Conservation (phyloP, 1,140 invertebrate species). For the Argopecten irradians region DNA sequence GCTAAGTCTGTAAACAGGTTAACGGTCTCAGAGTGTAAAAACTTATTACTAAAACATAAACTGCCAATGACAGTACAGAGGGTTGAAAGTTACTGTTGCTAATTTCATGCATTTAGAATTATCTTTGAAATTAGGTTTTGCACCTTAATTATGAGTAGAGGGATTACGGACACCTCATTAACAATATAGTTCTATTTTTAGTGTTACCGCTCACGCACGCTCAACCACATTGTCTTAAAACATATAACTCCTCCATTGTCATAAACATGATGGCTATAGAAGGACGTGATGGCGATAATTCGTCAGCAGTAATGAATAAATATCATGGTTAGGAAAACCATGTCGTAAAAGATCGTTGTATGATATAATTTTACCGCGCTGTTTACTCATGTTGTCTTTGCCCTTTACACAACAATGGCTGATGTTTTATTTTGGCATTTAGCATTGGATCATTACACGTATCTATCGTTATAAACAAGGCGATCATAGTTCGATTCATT, state of each 20-base stretch:
- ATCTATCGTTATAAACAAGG: no score
- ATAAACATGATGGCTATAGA: not conserved
- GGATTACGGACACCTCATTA: not conserved
- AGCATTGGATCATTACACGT: no score
- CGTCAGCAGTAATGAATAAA: not conserved
- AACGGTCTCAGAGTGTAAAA: not conserved
- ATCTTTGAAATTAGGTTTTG: conserved; percentile 3
- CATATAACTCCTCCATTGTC: not conserved
- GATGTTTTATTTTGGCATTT: no score
- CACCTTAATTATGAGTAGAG: not conserved
- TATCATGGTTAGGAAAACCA: not conserved
- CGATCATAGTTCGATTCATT: no score
- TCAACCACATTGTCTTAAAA: not conserved
- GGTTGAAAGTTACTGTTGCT: not conserved
- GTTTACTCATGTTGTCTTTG: no score
- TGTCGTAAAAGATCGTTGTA: not conserved
- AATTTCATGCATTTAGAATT: not conserved
- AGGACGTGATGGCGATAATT: not conserved
- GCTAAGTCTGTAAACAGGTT: not conserved
- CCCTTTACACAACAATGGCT: no score
- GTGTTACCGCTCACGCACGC: not conserved
- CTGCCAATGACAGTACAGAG: not conserved
- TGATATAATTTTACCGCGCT: not conserved
- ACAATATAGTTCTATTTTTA: not conserved
- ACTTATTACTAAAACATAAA: conserved; percentile 5